phyloP scores from a whole-genome alignment of 2,888 invertebrate species.

The Eilema sororculum region DNA sequence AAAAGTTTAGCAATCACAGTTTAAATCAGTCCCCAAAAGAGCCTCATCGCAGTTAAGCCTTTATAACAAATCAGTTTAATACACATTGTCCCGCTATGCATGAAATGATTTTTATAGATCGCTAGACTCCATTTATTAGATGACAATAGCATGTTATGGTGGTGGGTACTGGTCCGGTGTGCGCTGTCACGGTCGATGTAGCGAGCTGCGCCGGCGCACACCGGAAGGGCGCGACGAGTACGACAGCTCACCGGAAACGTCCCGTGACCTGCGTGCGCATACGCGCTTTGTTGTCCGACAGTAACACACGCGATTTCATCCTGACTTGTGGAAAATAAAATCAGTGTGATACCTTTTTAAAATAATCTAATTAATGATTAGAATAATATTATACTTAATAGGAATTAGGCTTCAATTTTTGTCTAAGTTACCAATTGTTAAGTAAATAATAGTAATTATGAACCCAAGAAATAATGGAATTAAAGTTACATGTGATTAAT shows the following conservation, averaged over 20 bases:
- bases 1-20: conserved; percentile 26
- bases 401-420: neutral
- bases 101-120: conserved; percentile 60
- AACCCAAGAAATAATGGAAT: neutral
- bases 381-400: neutral
- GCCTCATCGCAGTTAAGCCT: conserved; percentile 28
- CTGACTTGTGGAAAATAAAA: conserved; percentile 27
- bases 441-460: neutral
- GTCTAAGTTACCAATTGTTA: neutral
- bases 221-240: conserved; percentile 86
- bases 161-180: conserved; percentile 52
- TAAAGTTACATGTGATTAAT: neutral
- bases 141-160: conserved; percentile 74
- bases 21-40: conserved; percentile 22
- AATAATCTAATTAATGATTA: neutral
- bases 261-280: conserved; percentile 75
- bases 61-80: conserved; percentile 21
- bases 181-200: conserved; percentile 73
- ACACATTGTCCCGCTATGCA: conserved; percentile 39
- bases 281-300: conserved; percentile 71
- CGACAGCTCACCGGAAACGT: conserved; percentile 77
- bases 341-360: conserved; percentile 13
- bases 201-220: conserved; percentile 70
- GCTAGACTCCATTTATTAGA: conserved; percentile 72
- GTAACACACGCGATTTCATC: conserved; percentile 68